phyloP scores from a whole-genome alignment of 1,140 invertebrate species.

The Zaprionus taronus region DNA sequence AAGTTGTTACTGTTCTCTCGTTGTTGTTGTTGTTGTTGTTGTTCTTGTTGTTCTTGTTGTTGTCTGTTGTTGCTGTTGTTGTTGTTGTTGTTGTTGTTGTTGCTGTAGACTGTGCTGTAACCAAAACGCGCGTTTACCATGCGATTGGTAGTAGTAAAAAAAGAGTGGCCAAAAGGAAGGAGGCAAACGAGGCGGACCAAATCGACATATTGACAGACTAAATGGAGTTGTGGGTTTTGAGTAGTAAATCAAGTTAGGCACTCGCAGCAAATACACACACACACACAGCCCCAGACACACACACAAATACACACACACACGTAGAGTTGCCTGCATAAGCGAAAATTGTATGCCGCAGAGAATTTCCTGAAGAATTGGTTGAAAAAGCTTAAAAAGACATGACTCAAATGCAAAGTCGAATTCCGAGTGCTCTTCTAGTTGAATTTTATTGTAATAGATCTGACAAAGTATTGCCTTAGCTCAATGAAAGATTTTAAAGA shows the following conservation, averaged over 20 bases:
- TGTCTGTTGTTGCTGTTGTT: slow-evolving; percentile 20
- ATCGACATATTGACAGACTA: slow-evolving; percentile 84
- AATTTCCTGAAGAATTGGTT: slow-evolving; percentile 49
- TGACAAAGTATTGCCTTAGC: too few relatives aligned
- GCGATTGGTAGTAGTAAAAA: slow-evolving; percentile 51
- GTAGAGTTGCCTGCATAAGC: slow-evolving; percentile 65
- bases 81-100: slow-evolving; percentile 18
- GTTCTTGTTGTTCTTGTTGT: slow-evolving; percentile 16
- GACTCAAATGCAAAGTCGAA: neutral
- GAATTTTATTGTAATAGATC: neutral
- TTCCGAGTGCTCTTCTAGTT: neutral
- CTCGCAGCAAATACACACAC: slow-evolving; percentile 44
- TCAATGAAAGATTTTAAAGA: too few relatives aligned
- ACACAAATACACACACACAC: slow-evolving; percentile 28
- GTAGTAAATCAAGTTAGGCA: slow-evolving; percentile 83
- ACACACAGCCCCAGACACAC: slow-evolving; percentile 28
- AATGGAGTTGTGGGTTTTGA: slow-evolving; percentile 84
- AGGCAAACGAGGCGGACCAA: slow-evolving; percentile 68
- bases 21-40: slow-evolving; percentile 27
- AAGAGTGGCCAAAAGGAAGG: slow-evolving; percentile 39
- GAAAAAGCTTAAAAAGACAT: slow-evolving; percentile 17
- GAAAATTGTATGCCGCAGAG: slow-evolving; percentile 70
- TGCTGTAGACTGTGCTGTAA: slow-evolving; percentile 58
- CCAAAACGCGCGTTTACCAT: slow-evolving; percentile 78
- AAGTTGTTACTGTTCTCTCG: slow-evolving; percentile 51